Percentiles rank a stretch among this genome's conserved stretches.
Conservation (phyloP, 2,888 invertebrate genomes). For the Smittia sp. region DNA sequence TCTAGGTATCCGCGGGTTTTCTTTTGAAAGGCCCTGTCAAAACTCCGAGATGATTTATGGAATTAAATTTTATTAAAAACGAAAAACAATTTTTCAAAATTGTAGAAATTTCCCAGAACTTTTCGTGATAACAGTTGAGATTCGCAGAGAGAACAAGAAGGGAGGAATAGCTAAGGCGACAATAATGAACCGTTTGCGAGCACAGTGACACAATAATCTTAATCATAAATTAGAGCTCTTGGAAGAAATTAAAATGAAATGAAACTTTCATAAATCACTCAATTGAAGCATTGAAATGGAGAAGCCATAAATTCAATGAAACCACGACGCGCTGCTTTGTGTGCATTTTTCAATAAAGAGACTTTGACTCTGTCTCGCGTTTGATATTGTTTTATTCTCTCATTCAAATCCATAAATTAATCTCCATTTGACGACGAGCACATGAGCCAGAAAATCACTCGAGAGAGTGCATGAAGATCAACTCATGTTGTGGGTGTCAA, state of each 20-base stretch:
- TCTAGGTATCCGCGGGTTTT: slow-evolving; percentile 11
- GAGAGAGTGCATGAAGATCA: slow-evolving; percentile 1
- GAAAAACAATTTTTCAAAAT: slow-evolving; percentile 28
- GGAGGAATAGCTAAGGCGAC: slow-evolving; percentile 28
- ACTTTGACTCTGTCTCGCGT: background rate
- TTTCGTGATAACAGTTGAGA: background rate
- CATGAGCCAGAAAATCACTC: background rate
- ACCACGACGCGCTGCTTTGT: background rate
- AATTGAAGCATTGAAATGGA: slow-evolving; percentile 37
- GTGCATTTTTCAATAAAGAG: slow-evolving; percentile 12
- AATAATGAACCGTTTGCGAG: slow-evolving; percentile 33
- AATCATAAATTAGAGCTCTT: slow-evolving; percentile 39
- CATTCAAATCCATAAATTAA: slow-evolving; percentile 41
- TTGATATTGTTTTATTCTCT: background rate
- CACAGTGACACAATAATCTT: slow-evolving; percentile 41
- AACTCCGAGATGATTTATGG: slow-evolving; percentile 40
- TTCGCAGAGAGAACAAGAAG: slow-evolving; percentile 22
- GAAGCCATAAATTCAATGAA: slow-evolving; percentile 40
- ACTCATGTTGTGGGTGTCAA: slow-evolving; percentile 29
- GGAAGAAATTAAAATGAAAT: slow-evolving; percentile 29
- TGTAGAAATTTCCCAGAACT: background rate
- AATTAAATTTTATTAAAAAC: slow-evolving; percentile 31
- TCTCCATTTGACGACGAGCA: slow-evolving; percentile 18
- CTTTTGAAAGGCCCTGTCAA: slow-evolving; percentile 41
- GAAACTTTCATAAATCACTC: slow-evolving; percentile 41